These are phyloP conservation scores for Sinohyriopsis cumingii DNA, from an alignment of 2,888 invertebrate genomes.

Conservation along the genomic window DNA sequence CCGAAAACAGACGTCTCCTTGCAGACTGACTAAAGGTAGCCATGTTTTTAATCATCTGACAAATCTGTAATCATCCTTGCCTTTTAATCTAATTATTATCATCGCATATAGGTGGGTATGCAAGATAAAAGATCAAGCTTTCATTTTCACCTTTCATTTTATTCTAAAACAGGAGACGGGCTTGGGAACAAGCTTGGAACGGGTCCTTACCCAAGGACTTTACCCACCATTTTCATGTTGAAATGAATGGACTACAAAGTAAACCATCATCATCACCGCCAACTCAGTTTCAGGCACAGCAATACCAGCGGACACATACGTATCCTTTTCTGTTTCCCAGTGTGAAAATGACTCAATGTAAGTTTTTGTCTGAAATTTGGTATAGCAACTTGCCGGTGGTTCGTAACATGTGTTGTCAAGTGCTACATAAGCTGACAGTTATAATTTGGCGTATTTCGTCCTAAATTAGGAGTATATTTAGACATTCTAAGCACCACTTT, in stretches of 20 bases:
- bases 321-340: conserved; percentile 46
- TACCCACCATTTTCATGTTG: conserved; percentile 57
- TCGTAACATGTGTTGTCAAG: conserved; percentile 34
- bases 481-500: too few species aligned
- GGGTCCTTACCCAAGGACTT: conserved; percentile 62
- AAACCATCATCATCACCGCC: conserved; percentile 62
- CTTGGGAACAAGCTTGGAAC: conserved; percentile 66
- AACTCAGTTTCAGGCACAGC: conserved; percentile 53
- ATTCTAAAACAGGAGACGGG: conserved; percentile 62
- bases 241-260: conserved; percentile 64
- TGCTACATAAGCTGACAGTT: conserved; percentile 4
- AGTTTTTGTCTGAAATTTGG: conserved; percentile 6
- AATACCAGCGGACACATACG: conserved; percentile 49
- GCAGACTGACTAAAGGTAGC: conserved; percentile 65
- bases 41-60: conserved; percentile 52
- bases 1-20: conserved; percentile 65
- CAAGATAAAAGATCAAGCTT: conserved; percentile 23
- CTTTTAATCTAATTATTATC: conserved; percentile 15
- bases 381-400: conserved; percentile 28
- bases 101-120: conserved; percentile 30
- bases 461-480: too few species aligned
- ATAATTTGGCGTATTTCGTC: too few species aligned
- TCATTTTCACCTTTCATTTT: conserved; percentile 40
- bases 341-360: not conserved
- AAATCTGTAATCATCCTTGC: conserved; percentile 58